A percentile compares a stretch with the other conserved stretches of the same genome.
These are phyloP conservation scores for Planococcus citri DNA, from an alignment of 1,140 invertebrate species.

Conservation along the genomic window DNA sequence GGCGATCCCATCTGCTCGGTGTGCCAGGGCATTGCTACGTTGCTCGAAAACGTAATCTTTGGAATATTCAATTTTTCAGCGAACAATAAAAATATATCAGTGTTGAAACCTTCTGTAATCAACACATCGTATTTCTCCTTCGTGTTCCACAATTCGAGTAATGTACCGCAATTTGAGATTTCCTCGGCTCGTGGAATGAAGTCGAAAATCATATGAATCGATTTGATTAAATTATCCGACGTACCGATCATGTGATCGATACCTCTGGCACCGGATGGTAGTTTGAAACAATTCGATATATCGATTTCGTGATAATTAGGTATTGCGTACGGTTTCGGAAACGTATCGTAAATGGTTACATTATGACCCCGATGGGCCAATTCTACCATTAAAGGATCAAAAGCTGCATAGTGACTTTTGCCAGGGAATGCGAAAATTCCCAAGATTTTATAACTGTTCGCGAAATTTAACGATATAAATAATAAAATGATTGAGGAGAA, in stretches of 20 bases:
- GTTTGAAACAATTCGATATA: conserved; percentile 25
- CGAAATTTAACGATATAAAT: background rate
- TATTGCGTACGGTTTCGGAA: conserved; percentile 35
- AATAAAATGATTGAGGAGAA: too few species aligned
- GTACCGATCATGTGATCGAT: background rate
- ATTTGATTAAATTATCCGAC: too few species aligned
- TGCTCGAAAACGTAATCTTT: conserved; percentile 42
- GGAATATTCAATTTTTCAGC: conserved; percentile 35
- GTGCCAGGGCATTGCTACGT: conserved; percentile 45
- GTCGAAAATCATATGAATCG: background rate
- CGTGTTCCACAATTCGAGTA: background rate
- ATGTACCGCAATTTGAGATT: background rate
- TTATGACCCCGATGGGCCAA: conserved; percentile 31
- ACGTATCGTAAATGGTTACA: conserved; percentile 30
- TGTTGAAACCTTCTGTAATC: conserved; percentile 29
- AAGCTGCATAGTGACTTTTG: conserved; percentile 34
- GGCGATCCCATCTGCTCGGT: conserved; percentile 32
- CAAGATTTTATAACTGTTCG: background rate
- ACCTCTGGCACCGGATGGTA: background rate
- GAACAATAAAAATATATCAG: conserved; percentile 27
- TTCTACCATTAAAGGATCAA: conserved; percentile 30
- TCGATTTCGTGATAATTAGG: conserved; percentile 40
- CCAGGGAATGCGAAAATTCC: background rate
- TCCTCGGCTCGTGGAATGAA: background rate
- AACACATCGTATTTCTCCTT: conserved; percentile 30